Base-by-base conservation (phyloP, 2,888 invertebrate species). In the Lagria hirta region DNA sequence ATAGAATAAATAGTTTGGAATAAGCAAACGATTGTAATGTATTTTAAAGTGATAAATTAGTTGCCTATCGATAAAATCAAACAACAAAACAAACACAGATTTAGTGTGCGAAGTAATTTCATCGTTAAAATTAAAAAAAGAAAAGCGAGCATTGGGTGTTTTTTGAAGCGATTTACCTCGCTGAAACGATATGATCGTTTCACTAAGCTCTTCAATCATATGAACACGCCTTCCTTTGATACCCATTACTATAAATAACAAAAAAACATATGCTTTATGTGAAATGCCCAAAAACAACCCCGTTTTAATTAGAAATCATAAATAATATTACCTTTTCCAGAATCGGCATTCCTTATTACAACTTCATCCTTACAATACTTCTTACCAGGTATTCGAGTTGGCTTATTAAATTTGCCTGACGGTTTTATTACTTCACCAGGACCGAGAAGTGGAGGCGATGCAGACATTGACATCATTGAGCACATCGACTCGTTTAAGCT, bases 141-240 rank as follows among this genome's bases (percentile, higher is more conserved):
- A 47, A 38, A 47, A 48, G 44, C 51, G 42, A 43, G 37, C 49
- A 47, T 41, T 38, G 42, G 34, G 42, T n/a, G n/a, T n/a, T n/a
- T n/a, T 35, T 35, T 43, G 34, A 43, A 43, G 42, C 42, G 42
- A n/a, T 82, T 83, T 91, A 94, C 94, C 94, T 93, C 94, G 86
- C 84, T 96, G 95, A 83, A 96, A 96, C 74, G 95, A 95, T 80
- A 96, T 95, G 75, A 96, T 92, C 72, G 95, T 95, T 79, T 94
- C 93, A 79, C 93, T 94, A 77, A 96, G 84, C 79, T 95, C 94
- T 81, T 96, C 96, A 75, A 96, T 96, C 87, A 95, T 92, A 81
- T 95, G 95, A 75, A 96, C 94, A 74, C 96, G 83, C 71, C 95
- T 84, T 73, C 96, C 96, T 80, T 94, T 94, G 84, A 95, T 94